A percentile compares a stretch with the other conserved stretches of the same genome.
phyloP scores from a whole-genome alignment of 2,113 vertebrate genomes.

The Tinamus guttatus region DNA sequence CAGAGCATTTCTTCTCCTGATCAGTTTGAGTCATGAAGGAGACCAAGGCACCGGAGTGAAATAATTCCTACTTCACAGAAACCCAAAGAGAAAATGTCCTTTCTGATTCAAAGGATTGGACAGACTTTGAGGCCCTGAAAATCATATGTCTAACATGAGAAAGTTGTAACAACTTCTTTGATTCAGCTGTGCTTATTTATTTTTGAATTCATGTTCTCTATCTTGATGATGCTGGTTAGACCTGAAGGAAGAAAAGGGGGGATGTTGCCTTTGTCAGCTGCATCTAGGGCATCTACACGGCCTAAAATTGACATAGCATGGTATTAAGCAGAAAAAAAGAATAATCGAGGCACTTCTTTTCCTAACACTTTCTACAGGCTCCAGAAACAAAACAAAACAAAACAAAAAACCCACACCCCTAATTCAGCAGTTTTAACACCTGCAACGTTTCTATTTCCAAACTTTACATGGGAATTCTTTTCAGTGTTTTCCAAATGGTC shows the following conservation, averaged over 20 bases:
- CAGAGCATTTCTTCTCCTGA: background rate
- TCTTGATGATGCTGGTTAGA: background rate
- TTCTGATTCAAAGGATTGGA: background rate
- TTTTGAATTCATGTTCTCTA: background rate
- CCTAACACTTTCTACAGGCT: background rate
- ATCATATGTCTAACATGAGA: background rate
- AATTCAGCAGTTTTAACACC: background rate
- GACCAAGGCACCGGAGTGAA: background rate
- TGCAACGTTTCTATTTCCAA: background rate
- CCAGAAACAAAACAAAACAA: background rate
- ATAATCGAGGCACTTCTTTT: background rate
- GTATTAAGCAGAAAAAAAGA: background rate
- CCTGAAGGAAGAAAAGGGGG: too few relatives aligned
- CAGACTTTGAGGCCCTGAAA: background rate
- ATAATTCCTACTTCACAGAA: background rate
- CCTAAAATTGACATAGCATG: background rate
- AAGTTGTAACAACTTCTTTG: background rate
- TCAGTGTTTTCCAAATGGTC: background rate
- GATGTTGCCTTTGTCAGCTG: accelerated
- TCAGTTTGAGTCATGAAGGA: background rate
- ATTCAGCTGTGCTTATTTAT: background rate
- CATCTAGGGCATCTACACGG: background rate
- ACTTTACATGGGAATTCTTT: background rate
- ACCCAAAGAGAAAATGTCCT: background rate
- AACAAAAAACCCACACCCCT: background rate